Evolutionary conservation across 1,140 invertebrate genomes (phyloP).

Genomic region (Stratiolaelaps scimitus): DNA sequence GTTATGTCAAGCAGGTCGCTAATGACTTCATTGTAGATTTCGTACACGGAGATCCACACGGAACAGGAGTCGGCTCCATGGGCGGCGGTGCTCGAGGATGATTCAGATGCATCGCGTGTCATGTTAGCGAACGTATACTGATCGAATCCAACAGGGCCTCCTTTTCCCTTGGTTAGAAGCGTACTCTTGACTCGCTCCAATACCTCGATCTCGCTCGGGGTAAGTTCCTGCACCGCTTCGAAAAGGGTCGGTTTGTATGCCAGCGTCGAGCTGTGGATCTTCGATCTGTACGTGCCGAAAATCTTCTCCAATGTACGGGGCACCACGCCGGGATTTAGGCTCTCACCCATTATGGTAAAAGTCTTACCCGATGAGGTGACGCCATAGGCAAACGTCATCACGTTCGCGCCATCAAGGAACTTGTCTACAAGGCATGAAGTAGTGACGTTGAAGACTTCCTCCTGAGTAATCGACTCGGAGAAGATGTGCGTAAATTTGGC

Average conservation of each 20-base stretch:
- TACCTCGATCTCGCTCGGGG: background rate
- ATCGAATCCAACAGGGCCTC: background rate
- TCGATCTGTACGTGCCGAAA: background rate
- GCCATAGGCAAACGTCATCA: constrained; percentile 38
- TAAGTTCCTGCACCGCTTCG: background rate
- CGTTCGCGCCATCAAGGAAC: constrained; percentile 7
- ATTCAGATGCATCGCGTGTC: background rate
- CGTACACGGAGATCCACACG: constrained; percentile 18
- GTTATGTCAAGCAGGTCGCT: background rate
- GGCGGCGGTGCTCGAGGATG: background rate
- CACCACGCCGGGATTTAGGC: background rate
- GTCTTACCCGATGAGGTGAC: constrained; percentile 45
- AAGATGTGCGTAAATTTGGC: constrained; percentile 1
- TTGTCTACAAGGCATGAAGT: background rate
- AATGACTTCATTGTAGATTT: constrained; percentile 19
- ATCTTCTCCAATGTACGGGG: background rate
- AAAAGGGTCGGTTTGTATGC: background rate
- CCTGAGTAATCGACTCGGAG: background rate
- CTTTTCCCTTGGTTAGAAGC: constrained; percentile 2
- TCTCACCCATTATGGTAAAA: constrained; percentile 37
- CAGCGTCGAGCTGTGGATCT: background rate
- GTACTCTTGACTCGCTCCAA: background rate
- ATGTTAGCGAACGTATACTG: constrained; percentile 14
- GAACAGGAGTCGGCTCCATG: background rate
- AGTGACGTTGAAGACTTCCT: constrained; percentile 11